Conservation (phyloP, 1,140 invertebrate species). For the Magallana ariakensis region DNA sequence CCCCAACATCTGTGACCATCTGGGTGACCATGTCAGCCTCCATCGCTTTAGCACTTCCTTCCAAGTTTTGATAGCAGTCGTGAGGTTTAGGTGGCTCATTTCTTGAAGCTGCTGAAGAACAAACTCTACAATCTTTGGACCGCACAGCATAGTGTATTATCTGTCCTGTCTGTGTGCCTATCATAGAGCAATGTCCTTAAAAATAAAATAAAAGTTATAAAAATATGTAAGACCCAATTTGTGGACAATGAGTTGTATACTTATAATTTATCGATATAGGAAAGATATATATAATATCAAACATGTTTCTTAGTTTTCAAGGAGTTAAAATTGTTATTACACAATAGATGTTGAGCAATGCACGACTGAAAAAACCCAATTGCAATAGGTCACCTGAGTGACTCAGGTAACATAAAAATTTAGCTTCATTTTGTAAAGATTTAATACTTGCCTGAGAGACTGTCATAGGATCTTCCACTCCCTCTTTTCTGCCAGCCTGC, state of each 20-base stretch:
- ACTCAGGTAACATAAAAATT: too few relatives aligned
- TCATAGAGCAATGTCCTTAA: slow-evolving; percentile 24
- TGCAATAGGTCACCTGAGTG: too few relatives aligned
- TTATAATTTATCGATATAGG: too few relatives aligned
- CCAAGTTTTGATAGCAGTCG: slow-evolving; percentile 20
- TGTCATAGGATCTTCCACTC: background rate
- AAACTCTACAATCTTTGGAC: slow-evolving; percentile 1
- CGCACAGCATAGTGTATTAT: background rate
- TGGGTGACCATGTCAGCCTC: slow-evolving; percentile 28
- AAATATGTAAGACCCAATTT: too few relatives aligned
- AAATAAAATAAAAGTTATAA: background rate
- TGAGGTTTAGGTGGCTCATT: background rate
- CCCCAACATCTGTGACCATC: slow-evolving; percentile 23
- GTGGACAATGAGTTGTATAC: too few relatives aligned
- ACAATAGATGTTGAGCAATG: too few relatives aligned
- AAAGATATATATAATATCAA: too few relatives aligned
- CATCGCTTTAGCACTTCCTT: slow-evolving; percentile 38
- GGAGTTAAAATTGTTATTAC: too few relatives aligned
- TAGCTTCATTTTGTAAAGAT: too few relatives aligned
- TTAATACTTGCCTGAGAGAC: too few relatives aligned
- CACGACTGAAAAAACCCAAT: too few relatives aligned
- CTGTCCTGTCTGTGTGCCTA: slow-evolving; percentile 39
- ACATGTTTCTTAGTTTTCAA: too few relatives aligned
- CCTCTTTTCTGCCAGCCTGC: background rate
- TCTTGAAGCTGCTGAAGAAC: background rate